Evolutionary conservation across 2,113 vertebrate species (phyloP), one percentile per base, ranked within the genome.

Genomic region (Aviceda subcristata): DNA sequence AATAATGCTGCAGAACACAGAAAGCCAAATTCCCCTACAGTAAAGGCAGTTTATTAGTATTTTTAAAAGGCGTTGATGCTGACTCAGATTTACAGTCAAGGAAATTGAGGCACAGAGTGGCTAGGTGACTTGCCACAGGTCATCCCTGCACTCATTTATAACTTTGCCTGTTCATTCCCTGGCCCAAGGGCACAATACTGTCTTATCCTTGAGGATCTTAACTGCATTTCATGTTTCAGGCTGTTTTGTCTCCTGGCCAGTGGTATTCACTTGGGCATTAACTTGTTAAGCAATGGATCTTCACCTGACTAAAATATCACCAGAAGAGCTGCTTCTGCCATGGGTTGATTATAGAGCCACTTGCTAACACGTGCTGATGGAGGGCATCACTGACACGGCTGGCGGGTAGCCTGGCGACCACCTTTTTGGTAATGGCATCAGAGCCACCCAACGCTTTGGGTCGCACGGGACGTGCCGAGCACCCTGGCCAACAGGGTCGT

Each of bases 331-430:
- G 26, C 45, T 89, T 63, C 64, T 71, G 3, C 29, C 6, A 7
- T 0, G 2, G 21, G 14, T 6, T 43, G 10, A 11, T 86, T 67
- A 46, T 46, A 75, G 55, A 85, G 20, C 29, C 32, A 6, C 21
- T 24, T 60, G 24, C 9, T 55, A 23, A 64, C 30, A 63, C 1
- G 0, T 38, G 32, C 16, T 0, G 1, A 30, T 22, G 63, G 34
- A 41, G 7, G 23, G 10, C 32, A 64, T 7, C 36, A 36, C 34
- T 2, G 1, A 15, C 63, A 57, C n/a, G n/a, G 4, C 12, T 66
- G 32, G 30, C 0, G 0, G 15, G 12, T 71, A 45, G 26, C 32
- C 80, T 76, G 39, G 76, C 1, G 30, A 19, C 18, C 0, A 0
- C 21, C 41, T n/a, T 50, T 67, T n/a, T 34, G n/a, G 24, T 64